A percentile compares a stretch with the other conserved stretches of the same genome.
These are phyloP conservation scores for Heliconius hermathena DNA, from an alignment of 1,140 invertebrate genomes.

Conservation along the genomic window DNA sequence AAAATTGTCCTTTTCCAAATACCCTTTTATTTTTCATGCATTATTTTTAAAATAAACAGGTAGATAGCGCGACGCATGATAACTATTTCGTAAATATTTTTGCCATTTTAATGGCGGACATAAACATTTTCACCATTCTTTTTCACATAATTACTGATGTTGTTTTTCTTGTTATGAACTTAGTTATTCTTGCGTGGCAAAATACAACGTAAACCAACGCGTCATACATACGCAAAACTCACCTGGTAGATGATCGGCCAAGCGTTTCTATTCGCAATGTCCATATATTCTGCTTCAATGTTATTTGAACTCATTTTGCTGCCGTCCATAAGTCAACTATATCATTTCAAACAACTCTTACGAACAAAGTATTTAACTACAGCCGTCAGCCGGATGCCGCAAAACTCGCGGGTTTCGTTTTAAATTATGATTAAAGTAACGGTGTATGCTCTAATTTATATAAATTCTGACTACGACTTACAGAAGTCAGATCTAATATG, in stretches of 20 bases:
- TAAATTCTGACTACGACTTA: constrained; percentile 9
- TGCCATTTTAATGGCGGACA: neutral
- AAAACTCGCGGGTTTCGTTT: constrained; percentile 46
- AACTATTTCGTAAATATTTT: neutral
- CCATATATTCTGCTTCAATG: constrained; percentile 86
- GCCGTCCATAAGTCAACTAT: constrained; percentile 58
- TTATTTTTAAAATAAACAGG: neutral
- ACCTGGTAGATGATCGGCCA: constrained; percentile 88
- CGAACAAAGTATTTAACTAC: constrained; percentile 52
- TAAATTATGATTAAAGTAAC: constrained; percentile 17
- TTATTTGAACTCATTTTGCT: constrained; percentile 72
- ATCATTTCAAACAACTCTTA: constrained; percentile 53
- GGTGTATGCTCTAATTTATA: neutral
- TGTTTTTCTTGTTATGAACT: constrained; percentile 29
- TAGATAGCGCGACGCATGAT: neutral
- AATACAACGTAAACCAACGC: constrained; percentile 46
- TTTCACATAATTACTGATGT: constrained; percentile 10
- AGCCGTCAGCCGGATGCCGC: constrained; percentile 63
- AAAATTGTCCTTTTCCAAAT: neutral
- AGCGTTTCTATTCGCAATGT: constrained; percentile 84
- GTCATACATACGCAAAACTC: constrained; percentile 59
- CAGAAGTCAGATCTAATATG: constrained; percentile 23
- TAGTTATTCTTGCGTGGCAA: constrained; percentile 64
- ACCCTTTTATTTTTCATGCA: neutral
- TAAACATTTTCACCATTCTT: neutral